Conservation (phyloP, 2,797 vertebrate species). For the Coreius guichenoti region DNA sequence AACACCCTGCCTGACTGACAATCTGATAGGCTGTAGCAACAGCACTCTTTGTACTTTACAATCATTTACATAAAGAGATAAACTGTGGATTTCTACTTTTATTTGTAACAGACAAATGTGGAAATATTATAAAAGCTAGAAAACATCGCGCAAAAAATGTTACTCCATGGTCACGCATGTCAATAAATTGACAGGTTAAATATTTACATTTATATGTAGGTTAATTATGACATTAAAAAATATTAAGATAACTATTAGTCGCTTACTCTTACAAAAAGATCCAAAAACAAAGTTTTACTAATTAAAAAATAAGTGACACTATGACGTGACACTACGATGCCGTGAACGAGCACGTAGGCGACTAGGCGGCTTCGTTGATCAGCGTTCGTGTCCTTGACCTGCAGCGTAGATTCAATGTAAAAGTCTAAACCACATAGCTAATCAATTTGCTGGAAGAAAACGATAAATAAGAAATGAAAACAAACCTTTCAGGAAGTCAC, state of each 20-base stretch:
- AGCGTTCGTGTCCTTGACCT: not conserved
- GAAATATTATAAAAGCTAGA: not conserved
- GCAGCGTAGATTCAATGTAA: not conserved
- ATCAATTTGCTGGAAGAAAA: not conserved
- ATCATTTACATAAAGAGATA: not conserved
- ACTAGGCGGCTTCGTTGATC: not conserved
- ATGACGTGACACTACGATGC: not conserved
- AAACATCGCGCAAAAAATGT: not conserved
- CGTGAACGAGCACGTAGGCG: not conserved
- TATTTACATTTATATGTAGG: not conserved
- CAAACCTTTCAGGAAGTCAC: constrained; percentile 68
- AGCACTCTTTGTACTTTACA: not conserved
- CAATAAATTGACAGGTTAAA: not conserved
- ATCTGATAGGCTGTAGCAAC: not conserved
- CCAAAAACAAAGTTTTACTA: not conserved
- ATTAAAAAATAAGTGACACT: not conserved
- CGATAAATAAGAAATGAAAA: constrained; percentile 38
- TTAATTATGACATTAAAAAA: not conserved
- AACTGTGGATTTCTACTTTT: not conserved
- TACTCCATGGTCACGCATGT: not conserved
- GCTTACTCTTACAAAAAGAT: not conserved
- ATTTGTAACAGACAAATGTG: not conserved
- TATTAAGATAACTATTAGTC: too few species aligned
- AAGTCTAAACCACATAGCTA: not conserved
- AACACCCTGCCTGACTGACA: not conserved